phyloP scores from a whole-genome alignment of 2,888 invertebrate species.

The Cartodere bifasciata region DNA sequence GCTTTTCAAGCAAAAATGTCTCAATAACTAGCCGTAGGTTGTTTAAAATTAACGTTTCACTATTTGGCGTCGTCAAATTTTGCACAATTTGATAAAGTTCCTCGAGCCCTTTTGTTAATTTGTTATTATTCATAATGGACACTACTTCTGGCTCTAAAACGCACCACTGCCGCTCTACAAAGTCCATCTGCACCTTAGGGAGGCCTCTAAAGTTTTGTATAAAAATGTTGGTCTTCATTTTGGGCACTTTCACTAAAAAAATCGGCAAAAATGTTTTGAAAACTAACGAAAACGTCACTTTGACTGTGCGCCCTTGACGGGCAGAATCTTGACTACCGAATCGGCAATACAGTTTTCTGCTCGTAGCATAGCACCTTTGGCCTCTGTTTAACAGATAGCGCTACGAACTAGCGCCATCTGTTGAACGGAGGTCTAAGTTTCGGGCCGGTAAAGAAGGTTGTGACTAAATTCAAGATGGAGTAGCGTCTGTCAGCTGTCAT shows the following conservation, averaged over 20 bases:
- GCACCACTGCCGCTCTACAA: slow-evolving; percentile 80
- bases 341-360: too few species aligned
- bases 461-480: too few species aligned
- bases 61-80: slow-evolving; percentile 90
- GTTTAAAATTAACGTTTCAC: slow-evolving; percentile 75
- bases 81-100: slow-evolving; percentile 90
- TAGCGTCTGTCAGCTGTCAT: too few species aligned
- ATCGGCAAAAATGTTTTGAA: too few species aligned
- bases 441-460: too few species aligned
- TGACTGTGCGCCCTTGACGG: too few species aligned
- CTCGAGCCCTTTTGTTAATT: slow-evolving; percentile 76
- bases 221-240: slow-evolving; percentile 7
- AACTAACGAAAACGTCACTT: too few species aligned
- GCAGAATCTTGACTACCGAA: too few species aligned
- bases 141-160: slow-evolving; percentile 80
- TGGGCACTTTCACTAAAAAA: slow-evolving; percentile 8
- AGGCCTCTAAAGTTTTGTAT: slow-evolving; percentile 42
- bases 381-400: too few species aligned
- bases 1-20: slow-evolving; percentile 71
- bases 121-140: slow-evolving; percentile 79
- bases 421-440: too few species aligned
- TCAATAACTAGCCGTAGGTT: slow-evolving; percentile 73
- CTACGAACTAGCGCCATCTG: too few species aligned
- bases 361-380: too few species aligned
- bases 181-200: slow-evolving; percentile 73